Evolutionary conservation across 2,113 vertebrate species (phyloP), one percentile per base, ranked within the genome.

Genomic region (Falcunculus frontatus): DNA sequence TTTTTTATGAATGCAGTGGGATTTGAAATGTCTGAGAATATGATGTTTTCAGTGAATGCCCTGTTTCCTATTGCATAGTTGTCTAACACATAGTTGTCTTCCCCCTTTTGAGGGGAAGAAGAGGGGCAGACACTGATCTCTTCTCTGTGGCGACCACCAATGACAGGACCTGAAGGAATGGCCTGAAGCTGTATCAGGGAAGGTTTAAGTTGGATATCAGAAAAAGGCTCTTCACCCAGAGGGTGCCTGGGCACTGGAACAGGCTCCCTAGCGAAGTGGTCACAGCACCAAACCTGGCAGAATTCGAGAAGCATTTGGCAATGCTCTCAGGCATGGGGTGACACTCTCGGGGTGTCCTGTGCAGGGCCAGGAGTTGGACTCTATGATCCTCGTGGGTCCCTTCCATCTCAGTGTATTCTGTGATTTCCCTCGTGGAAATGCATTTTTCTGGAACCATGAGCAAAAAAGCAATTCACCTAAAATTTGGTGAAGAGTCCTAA

Each of bases 301-400:
- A 32, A 7, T 6, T 44, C 21, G 22, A 7, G 4, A 16, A 37
- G 73, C 0, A 0, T 52, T 86, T 44, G 44, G 27, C 63, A 52
- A 8, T 33, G 33, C 63, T 60, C 22, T 52, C 73, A 68, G 37
- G 37, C 53, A 23, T 39, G 23, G 9, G 22, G 9, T 60, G 53
- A 60, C 62, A 35, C 32, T 42, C 20, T 9, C 2, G 16, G 32
- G 7, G 9, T 10, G 14, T 37, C 5, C 84, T 52, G 37, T 50
- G 21, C 10, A 2, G 21, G 35, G 26, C 14, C 37, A 44, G 14
- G 46, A 86, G 22, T 0, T 52, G 73, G 15, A 27, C 37, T 37
- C 0, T 0, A 7, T 44, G 37, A 32, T 30, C 21, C 44, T 22
- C 15, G 21, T 44, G 22, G 13, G 5, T 60, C 22, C 0, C 22